Evolutionary conservation across 2,888 invertebrate genomes (phyloP).

Genomic region (Heliconius cydno): DNA sequence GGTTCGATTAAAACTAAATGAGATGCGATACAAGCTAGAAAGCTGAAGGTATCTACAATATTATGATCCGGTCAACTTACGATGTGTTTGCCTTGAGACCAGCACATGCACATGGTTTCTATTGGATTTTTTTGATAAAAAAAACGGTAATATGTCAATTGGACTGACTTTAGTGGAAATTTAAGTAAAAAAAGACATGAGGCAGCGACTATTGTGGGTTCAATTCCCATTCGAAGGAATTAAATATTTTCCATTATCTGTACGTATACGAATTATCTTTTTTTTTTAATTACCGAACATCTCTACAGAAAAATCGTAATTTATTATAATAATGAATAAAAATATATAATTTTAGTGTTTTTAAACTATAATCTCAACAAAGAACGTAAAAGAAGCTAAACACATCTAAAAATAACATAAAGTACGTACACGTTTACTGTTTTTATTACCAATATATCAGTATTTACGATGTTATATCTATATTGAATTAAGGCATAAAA

Average conservation of each 20-base stretch:
- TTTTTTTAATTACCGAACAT: too few species aligned
- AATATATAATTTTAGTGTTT: background rate
- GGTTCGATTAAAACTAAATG: slow-evolving; percentile 57
- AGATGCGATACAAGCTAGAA: slow-evolving; percentile 54
- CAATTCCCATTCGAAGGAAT: too few species aligned
- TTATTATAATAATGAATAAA: background rate
- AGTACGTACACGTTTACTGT: background rate
- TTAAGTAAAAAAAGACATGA: too few species aligned
- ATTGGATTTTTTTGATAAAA: background rate
- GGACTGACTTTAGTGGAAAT: background rate
- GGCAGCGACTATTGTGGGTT: too few species aligned
- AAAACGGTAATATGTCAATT: too few species aligned
- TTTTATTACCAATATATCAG: slow-evolving; percentile 10
- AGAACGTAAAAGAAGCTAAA: background rate
- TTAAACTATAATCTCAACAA: background rate
- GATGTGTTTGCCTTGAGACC: slow-evolving; percentile 47
- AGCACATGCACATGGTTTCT: background rate
- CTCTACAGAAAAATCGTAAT: background rate
- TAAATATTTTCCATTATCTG: too few species aligned
- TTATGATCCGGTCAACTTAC: slow-evolving; percentile 50
- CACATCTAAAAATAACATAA: background rate
- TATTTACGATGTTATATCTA: slow-evolving; percentile 25
- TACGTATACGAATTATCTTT: too few species aligned
- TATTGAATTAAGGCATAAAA: slow-evolving; percentile 25
- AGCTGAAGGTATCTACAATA: slow-evolving; percentile 52